phyloP scores from a whole-genome alignment of 2,888 invertebrate genomes.

The Carpatolechia fugitivella region DNA sequence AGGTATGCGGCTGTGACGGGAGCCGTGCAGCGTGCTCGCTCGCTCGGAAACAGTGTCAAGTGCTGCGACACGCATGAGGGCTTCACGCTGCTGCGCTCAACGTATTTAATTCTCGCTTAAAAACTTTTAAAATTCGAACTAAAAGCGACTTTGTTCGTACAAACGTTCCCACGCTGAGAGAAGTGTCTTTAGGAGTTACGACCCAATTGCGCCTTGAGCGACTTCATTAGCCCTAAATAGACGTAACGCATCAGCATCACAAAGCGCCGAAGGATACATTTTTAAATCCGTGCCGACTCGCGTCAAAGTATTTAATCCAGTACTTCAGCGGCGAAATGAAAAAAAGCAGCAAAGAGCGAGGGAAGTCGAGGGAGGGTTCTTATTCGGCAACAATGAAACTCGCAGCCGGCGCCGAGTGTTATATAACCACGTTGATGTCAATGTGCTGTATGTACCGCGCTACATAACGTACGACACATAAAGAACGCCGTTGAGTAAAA shows the following conservation, averaged over 20 bases:
- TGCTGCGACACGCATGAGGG: constrained; percentile 5
- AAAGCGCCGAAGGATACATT: constrained; percentile 10
- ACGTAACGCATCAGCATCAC: constrained; percentile 11
- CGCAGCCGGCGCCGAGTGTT: constrained; percentile 4
- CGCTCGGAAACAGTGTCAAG: constrained; percentile 11
- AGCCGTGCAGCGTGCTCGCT: not conserved
- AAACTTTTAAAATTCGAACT: constrained; percentile 1
- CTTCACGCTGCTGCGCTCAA: not conserved
- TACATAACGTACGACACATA: not conserved
- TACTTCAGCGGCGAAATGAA: constrained; percentile 36
- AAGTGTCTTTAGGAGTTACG: not conserved
- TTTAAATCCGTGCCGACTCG: constrained; percentile 18
- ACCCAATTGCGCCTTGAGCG: not conserved
- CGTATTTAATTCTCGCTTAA: constrained; percentile 1
- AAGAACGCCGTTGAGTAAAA: not conserved
- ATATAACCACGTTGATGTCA: constrained; percentile 6
- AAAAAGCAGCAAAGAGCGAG: constrained; percentile 33
- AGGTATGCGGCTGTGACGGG: not conserved
- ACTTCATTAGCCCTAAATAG: constrained; percentile 12
- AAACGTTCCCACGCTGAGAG: not conserved
- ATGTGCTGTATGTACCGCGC: not conserved
- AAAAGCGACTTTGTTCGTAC: not conserved
- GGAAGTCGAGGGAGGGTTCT: constrained; percentile 10
- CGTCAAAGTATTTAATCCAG: constrained; percentile 41
- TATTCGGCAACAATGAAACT: constrained; percentile 18